Base-by-base conservation (phyloP, 2,888 invertebrate genomes). In the Drosophila niveifrons region DNA sequence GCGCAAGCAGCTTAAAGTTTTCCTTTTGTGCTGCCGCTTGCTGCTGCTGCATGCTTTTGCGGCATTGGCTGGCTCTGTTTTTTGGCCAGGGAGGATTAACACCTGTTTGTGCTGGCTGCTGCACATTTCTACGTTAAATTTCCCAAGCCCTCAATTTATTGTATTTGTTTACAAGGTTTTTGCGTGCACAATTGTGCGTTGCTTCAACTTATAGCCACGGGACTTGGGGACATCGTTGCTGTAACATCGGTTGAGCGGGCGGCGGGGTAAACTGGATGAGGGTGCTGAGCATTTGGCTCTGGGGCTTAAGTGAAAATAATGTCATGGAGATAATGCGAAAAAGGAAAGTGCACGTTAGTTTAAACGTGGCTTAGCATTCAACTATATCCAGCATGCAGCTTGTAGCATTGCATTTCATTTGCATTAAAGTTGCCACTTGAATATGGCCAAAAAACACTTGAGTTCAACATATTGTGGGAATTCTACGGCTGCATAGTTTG, bases 91-190 rank as follows among this genome's bases (percentile, higher is more conserved):
- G 64, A 78, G 82, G 82, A 87, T 88, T 89, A 90, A 85, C 90
- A 88, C 90, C 88, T 88, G 90, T 81, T 89, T 80, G 82, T 82
- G 75, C 68, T 75, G 58, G 72, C 61, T 66, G 75, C 58, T 65
- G 73, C 59, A 64, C 80, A 77, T 71, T 79, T 79, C 68, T 48
- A 72, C 80, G 72, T 75, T 72, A 63, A 75, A 78, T 66, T 78
- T 78, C 68, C 39, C 82, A 83, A 83, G 87, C 84, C 79, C 72
- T 58, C 66, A 86, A 83, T 83, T 83, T 83, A 83, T 83, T 83
- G 82, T 86, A 78, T 86, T 83, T 83, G 83, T 86, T 86, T 83
- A 84, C 84, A 83, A 81, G 83, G 84, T 86, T 83, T 86, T 80
- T 83, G 82, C 87, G 82, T 86, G 86, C 75, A 79, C 75, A 83